Conservation (phyloP, 2,888 invertebrate species). For the Alviniconcha strummeri region DNA sequence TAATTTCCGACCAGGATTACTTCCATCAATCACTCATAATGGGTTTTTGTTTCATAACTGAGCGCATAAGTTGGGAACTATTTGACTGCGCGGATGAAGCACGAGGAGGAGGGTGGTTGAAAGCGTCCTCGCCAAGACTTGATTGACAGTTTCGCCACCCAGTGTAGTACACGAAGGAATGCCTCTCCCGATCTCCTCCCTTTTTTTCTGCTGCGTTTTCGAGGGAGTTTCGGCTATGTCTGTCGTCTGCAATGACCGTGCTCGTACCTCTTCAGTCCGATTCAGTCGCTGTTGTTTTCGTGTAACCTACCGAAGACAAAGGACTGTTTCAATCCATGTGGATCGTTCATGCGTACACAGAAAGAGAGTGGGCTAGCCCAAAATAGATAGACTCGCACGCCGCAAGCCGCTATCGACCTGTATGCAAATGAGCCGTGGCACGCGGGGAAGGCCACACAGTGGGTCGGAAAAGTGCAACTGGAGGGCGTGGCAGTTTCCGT, state of each 20-base stretch:
- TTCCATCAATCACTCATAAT: no score
- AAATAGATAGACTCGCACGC: slow-evolving; percentile 16
- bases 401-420: slow-evolving; percentile 20
- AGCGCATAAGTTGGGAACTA: slow-evolving; percentile 10
- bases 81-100: slow-evolving; percentile 16
- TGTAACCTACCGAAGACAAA: no score
- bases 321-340: no score
- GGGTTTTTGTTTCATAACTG: no score
- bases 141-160: slow-evolving; percentile 48
- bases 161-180: slow-evolving; percentile 34
- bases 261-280: no score
- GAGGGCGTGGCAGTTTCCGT: slow-evolving; percentile 34
- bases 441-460: slow-evolving; percentile 29
- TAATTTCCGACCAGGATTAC: no score
- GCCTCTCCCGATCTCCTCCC: slow-evolving; percentile 34
- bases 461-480: slow-evolving; percentile 32
- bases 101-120: slow-evolving; percentile 6
- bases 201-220: slow-evolving; percentile 7
- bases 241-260: no score
- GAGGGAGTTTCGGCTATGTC: not conserved
- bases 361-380: not conserved
- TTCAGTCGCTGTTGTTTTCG: no score
- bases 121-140: slow-evolving; percentile 38
- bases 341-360: no score
- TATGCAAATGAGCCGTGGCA: slow-evolving; percentile 27